These are phyloP conservation scores for Timandra comae DNA, from an alignment of 2,888 invertebrate genomes.

Conservation along the genomic window DNA sequence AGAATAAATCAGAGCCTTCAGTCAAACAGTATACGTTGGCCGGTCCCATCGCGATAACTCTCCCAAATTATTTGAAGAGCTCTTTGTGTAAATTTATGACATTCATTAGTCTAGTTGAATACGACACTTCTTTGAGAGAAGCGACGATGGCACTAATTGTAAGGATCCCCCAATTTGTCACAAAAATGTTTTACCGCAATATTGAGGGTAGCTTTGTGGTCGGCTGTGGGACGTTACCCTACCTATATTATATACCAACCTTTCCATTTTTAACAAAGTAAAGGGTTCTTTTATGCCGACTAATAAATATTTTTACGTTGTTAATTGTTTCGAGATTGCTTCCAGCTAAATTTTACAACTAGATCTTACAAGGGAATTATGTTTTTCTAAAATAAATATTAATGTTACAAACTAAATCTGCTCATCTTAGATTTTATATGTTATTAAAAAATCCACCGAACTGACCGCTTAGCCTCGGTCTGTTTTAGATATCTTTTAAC, in stretches of 20 bases:
- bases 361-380: too few species aligned
- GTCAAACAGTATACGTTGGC: slow-evolving; percentile 13
- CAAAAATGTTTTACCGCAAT: slow-evolving; percentile 44
- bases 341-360: slow-evolving; percentile 5
- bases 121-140: slow-evolving; percentile 60
- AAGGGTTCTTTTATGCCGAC: slow-evolving; percentile 18
- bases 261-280: slow-evolving; percentile 13
- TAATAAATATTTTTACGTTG: slow-evolving; percentile 14
- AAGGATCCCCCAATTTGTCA: slow-evolving; percentile 58
- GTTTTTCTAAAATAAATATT: too few species aligned
- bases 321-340: slow-evolving; percentile 14
- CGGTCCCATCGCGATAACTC: slow-evolving; percentile 39
- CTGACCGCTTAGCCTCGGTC: slow-evolving; percentile 5
- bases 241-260: slow-evolving; percentile 17
- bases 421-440: too few species aligned
- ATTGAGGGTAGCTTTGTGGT: slow-evolving; percentile 19
- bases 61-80: slow-evolving; percentile 50
- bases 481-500: slow-evolving; percentile 13
- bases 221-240: slow-evolving; percentile 1
- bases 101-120: slow-evolving; percentile 64
- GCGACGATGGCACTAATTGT: slow-evolving; percentile 61
- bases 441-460: too few species aligned
- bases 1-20: slow-evolving; percentile 23
- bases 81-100: slow-evolving; percentile 56
- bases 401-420: too few species aligned